A percentile compares a stretch with the other conserved stretches of the same genome.
Conservation (phyloP, 2,113 vertebrate species). For the Hippopotamus amphibius region DNA sequence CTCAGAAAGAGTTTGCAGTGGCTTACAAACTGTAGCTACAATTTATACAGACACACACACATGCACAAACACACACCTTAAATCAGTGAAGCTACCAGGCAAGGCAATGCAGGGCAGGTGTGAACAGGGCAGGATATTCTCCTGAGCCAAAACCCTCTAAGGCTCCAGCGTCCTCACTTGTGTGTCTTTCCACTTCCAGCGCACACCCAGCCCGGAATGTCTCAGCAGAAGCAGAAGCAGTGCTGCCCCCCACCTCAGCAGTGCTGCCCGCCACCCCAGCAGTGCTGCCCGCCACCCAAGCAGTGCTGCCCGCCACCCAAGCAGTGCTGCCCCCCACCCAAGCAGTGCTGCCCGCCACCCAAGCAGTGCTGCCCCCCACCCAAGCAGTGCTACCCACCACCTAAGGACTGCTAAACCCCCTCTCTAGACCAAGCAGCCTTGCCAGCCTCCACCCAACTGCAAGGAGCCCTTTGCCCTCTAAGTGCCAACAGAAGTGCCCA, state of each 20-base stretch:
- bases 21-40: neutral
- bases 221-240: constrained; percentile 73
- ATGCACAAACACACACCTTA: neutral
- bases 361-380: neutral
- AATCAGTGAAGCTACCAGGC: neutral
- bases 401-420: neutral
- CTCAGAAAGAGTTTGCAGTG: neutral
- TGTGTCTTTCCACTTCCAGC: neutral
- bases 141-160: neutral
- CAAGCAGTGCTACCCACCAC: neutral
- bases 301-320: constrained; percentile 6
- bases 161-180: neutral
- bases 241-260: neutral
- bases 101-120: neutral
- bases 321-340: neutral
- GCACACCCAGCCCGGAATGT: constrained; percentile 58
- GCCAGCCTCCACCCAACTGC: constrained; percentile 65
- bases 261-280: neutral
- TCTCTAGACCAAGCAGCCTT: constrained; percentile 63
- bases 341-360: neutral
- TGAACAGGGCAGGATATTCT: neutral
- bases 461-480: neutral
- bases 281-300: neutral
- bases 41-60: neutral
- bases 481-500: constrained; percentile 71